Evolutionary conservation across 2,888 invertebrate genomes (phyloP).

Genomic region (Diabrotica balteata): DNA sequence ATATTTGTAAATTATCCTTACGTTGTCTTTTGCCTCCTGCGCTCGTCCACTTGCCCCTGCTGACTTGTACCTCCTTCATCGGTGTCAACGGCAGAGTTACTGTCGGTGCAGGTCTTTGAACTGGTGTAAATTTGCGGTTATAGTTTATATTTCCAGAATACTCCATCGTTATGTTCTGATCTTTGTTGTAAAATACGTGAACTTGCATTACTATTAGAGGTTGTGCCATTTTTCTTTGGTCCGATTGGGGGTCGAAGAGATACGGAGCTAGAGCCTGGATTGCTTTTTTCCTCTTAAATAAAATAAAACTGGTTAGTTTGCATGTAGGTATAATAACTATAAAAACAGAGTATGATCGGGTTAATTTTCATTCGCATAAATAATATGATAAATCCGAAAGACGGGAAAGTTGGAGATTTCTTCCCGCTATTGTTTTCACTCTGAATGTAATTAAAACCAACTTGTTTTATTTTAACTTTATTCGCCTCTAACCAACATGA

Average conservation of each 20-base stretch:
- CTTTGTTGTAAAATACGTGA: conserved; percentile 46
- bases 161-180: conserved; percentile 13
- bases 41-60: conserved; percentile 36
- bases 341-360: no score
- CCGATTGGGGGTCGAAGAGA: conserved; percentile 33
- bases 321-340: no score
- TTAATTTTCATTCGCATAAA: no score
- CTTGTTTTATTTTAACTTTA: no score
- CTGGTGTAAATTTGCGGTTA: conserved; percentile 10
- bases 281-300: background rate
- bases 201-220: conserved; percentile 48
- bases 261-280: conserved; percentile 35
- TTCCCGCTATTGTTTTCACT: no score
- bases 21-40: background rate
- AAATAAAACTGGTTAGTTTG: no score
- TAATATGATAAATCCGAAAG: no score
- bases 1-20: no score
- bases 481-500: no score
- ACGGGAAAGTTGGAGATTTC: no score
- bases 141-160: background rate
- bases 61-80: conserved; percentile 38
- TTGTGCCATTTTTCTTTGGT: conserved; percentile 23
- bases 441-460: no score
- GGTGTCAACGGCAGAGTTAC: conserved; percentile 25
- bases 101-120: background rate